Percentiles rank a stretch among this genome's conserved stretches.
These are phyloP conservation scores for Girardinus metallicus DNA, from an alignment of 2,797 vertebrate species.

Conservation along the genomic window DNA sequence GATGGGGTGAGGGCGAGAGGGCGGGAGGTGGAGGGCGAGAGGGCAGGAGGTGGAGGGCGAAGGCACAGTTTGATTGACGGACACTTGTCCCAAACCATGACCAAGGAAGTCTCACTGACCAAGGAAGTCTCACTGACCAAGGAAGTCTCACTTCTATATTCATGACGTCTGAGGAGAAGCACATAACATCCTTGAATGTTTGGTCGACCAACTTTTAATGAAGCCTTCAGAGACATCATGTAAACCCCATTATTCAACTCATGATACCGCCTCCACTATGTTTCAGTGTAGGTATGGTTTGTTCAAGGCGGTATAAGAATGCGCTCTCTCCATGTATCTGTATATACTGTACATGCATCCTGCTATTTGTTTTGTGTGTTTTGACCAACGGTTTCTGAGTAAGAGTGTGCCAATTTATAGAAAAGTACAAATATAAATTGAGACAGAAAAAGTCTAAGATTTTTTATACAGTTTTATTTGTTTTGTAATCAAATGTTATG, in stretches of 20 bases:
- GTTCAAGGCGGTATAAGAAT: background rate
- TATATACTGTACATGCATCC: background rate
- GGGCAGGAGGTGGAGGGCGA: conserved; percentile 74
- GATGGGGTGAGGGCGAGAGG: conserved; percentile 77
- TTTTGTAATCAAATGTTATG: background rate
- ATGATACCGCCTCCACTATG: background rate
- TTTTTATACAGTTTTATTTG: background rate
- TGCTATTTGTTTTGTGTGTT: background rate
- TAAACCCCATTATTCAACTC: background rate
- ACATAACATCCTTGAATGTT: conserved; percentile 2
- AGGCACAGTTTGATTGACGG: too few species aligned
- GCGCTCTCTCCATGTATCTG: background rate
- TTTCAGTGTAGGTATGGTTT: background rate
- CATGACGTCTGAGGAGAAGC: background rate
- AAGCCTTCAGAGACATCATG: background rate
- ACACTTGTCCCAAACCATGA: too few species aligned
- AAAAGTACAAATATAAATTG: background rate
- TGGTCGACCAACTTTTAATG: background rate
- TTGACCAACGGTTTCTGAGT: background rate
- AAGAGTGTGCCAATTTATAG: background rate
- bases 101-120: too few species aligned
- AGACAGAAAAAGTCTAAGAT: background rate
- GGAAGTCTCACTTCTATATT: conserved; percentile 10
- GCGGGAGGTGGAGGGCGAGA: conserved; percentile 71
- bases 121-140: too few species aligned